These are phyloP conservation scores for Sphaerophoria taeniata DNA, from an alignment of 2,888 invertebrate species.

Conservation along the genomic window DNA sequence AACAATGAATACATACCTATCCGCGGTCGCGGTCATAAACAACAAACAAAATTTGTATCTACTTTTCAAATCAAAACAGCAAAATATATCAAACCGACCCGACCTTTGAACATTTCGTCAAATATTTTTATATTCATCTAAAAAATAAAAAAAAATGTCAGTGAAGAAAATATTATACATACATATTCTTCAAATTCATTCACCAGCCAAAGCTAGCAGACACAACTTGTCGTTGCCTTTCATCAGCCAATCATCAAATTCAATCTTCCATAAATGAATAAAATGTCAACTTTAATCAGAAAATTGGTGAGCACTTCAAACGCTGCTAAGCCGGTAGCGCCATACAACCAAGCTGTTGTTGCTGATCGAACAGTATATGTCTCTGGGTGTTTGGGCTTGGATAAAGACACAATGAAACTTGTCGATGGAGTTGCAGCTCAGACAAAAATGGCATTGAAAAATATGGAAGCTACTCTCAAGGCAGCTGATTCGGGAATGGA, in stretches of 20 bases:
- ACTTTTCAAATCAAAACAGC: too few relatives aligned
- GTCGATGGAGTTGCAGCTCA: slow-evolving; percentile 91
- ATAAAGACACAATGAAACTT: slow-evolving; percentile 87
- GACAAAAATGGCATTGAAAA: slow-evolving; percentile 89
- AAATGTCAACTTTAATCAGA: slow-evolving; percentile 83
- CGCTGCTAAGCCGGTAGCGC: slow-evolving; percentile 90
- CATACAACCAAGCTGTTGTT: slow-evolving; percentile 94
- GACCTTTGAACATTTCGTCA: too few relatives aligned
- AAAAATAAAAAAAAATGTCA: too few relatives aligned
- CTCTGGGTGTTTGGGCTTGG: slow-evolving; percentile 93
- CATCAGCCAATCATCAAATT: too few relatives aligned
- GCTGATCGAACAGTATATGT: slow-evolving; percentile 93
- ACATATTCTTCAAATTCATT: too few relatives aligned
- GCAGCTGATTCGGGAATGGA: slow-evolving; percentile 89
- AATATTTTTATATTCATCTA: too few relatives aligned
- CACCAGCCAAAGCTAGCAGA: slow-evolving; percentile 9
- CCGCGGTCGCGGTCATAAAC: too few relatives aligned
- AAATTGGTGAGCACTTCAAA: slow-evolving; percentile 87
- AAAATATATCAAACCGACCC: too few relatives aligned
- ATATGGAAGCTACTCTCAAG: slow-evolving; percentile 90
- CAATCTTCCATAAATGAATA: slow-evolving; percentile 36
- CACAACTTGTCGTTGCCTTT: slow-evolving; percentile 29
- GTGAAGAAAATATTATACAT: too few relatives aligned
- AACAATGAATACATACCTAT: too few relatives aligned
- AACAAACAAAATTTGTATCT: too few relatives aligned